Base-by-base conservation (phyloP, 2,797 vertebrate species). In the Petrocephalus sullivani region DNA sequence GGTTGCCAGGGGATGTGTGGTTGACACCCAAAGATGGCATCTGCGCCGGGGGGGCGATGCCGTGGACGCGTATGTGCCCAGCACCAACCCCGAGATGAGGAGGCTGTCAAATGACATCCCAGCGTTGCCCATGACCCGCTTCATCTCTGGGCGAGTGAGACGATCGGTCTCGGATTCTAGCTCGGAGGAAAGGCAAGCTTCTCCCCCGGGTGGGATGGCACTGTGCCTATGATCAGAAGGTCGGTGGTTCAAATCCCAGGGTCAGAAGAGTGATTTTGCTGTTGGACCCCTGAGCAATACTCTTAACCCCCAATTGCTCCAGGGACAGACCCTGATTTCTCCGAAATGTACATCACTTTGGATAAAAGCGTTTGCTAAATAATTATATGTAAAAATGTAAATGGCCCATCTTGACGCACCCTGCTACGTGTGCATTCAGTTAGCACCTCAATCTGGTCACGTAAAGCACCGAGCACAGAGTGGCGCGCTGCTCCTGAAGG, bases 11-110 rank as follows among this genome's bases (percentile, higher is more conserved):
- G 92, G 93, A 91, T 93, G 90, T 92, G 92, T 90, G 88, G 89
- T 90, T 89, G 89, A 89, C 90, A 89, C 87, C 88, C 82, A 88
- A 88, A 92, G 90, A 88, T 88, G 91, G 93, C 91, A 91, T 92
- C 89, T 90, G 90, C 91, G 93, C 92, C 90, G 90, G 92, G 90
- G 92, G 92, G 92, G 90, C 90, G 91, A 91, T 89, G 90, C 91
- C 88, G 90, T 90, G 89, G 93, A 94, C 93, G 92, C 91, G 91
- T 92, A 92, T 92, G 91, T 93, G 90, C 92, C 90, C 90, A 41
- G 87, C 90, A 92, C 89, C 91, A 85, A 21, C 23, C 71, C 23
- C 33, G 41, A 86, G 51, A 33, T 19, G 0, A 41, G 28, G 3
- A 41, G 6, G 21, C 54, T 60, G 56, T 71, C 64, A 71, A 28